Conservation (phyloP, 2,113 vertebrate species). For the Archocentrus centrarchus region DNA sequence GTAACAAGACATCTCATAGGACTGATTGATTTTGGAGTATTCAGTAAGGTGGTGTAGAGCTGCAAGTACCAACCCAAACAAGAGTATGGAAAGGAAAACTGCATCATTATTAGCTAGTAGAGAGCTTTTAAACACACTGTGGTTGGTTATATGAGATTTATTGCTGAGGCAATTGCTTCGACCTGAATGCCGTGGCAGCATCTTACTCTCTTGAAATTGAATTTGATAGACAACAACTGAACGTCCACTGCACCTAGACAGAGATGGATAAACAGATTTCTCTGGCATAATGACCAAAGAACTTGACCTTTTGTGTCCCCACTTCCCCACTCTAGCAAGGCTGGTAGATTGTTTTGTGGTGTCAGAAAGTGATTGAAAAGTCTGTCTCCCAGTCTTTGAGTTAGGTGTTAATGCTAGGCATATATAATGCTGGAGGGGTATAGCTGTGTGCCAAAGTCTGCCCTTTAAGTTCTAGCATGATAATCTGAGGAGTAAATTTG, state of each 20-base stretch:
- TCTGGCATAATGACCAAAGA: conserved; percentile 68
- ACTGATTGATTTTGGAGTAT: conserved; percentile 64
- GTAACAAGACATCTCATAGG: conserved; percentile 66
- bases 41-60: conserved; percentile 31
- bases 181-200: conserved; percentile 63
- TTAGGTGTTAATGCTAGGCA: conserved; percentile 11
- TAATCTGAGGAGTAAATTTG: conserved; percentile 14
- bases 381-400: conserved; percentile 9
- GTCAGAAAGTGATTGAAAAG: conserved; percentile 46
- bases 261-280: conserved; percentile 75
- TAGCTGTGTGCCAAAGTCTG: background rate
- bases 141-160: conserved; percentile 78
- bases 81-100: conserved; percentile 50
- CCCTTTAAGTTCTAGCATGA: background rate
- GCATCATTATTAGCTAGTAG: conserved; percentile 70
- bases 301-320: conserved; percentile 52
- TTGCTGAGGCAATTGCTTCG: conserved; percentile 75
- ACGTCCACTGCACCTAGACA: conserved; percentile 51
- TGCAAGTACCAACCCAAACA: conserved; percentile 54
- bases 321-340: conserved; percentile 36
- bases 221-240: conserved; percentile 79
- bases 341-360: conserved; percentile 43
- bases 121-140: conserved; percentile 69
- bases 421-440: background rate
- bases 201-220: conserved; percentile 74